Evolutionary conservation across 92 coral and sea anemone genomes (phyloP).

Genomic region (Phenganax marumi): DNA sequence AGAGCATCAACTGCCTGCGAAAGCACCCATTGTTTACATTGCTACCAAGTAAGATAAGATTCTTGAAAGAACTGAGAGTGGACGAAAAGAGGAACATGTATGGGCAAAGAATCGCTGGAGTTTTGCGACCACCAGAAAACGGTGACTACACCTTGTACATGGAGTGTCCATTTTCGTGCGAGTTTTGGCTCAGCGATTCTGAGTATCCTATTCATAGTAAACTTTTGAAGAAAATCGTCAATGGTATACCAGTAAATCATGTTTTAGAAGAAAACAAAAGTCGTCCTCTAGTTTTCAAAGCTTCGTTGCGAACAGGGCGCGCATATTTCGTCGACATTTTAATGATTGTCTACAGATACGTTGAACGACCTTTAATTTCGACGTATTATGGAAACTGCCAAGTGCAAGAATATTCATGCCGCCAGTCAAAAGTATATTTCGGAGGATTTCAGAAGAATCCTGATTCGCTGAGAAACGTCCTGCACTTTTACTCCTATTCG

Average conservation of each 20-base stretch:
- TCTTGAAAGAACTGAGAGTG: constrained; percentile 50
- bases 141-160: constrained; percentile 62
- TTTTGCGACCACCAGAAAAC: constrained; percentile 57
- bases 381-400: constrained; percentile 24
- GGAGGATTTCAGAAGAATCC: constrained; percentile 20
- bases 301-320: too few species aligned
- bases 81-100: constrained; percentile 63
- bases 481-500: constrained; percentile 7
- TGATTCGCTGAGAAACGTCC: too few species aligned
- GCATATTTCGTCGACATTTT: too few species aligned
- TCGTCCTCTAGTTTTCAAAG: too few species aligned
- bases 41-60: too few species aligned
- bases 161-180: constrained; percentile 60
- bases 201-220: constrained; percentile 48
- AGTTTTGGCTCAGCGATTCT: constrained; percentile 67
- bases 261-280: background rate
- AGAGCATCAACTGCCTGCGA: too few species aligned
- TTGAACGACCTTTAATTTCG: constrained; percentile 46
- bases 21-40: too few species aligned
- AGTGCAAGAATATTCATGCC: background rate
- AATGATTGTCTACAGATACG: constrained; percentile 61
- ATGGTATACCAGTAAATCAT: background rate
- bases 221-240: constrained; percentile 59
- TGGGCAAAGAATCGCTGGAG: too few species aligned
- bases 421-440: constrained; percentile 9